These are phyloP conservation scores for Pocillopora damicornis DNA, from an alignment of 64 coral and sea anemone genomes.

Conservation along the genomic window DNA sequence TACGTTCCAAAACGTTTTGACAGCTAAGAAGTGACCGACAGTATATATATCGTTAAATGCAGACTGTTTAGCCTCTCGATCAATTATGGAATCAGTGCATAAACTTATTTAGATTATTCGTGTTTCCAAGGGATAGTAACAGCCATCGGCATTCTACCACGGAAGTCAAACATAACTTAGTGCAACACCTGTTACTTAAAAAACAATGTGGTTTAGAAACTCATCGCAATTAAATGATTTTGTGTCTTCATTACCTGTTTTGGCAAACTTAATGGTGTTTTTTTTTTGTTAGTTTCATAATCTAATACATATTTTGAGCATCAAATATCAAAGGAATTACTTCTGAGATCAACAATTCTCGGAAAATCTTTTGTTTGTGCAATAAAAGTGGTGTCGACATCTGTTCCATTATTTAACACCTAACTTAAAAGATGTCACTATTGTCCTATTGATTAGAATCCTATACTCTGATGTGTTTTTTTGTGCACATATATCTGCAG, in stretches of 20 bases:
- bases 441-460: neutral
- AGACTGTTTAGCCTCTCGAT: too few relatives aligned
- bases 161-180: neutral
- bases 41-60: too few relatives aligned
- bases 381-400: neutral
- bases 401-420: neutral
- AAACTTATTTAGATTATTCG: too few relatives aligned
- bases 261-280: neutral
- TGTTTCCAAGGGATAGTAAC: too few relatives aligned
- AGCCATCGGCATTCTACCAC: neutral
- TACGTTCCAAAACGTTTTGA: too few relatives aligned
- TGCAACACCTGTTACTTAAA: neutral
- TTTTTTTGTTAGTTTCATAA: neutral
- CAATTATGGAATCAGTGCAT: too few relatives aligned
- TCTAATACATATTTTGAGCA: neutral
- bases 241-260: neutral
- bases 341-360: slow-evolving; percentile 12
- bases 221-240: slow-evolving; percentile 1
- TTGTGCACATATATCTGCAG: neutral
- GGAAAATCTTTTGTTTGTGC: neutral
- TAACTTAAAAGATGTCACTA: neutral
- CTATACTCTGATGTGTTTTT: neutral
- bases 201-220: neutral
- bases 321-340: neutral
- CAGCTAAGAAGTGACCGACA: too few relatives aligned